A percentile compares a stretch with the other conserved stretches of the same genome.
Conservation (phyloP, 53 echinoderm and acorn worm genomes). For the Holothuria scabra region DNA sequence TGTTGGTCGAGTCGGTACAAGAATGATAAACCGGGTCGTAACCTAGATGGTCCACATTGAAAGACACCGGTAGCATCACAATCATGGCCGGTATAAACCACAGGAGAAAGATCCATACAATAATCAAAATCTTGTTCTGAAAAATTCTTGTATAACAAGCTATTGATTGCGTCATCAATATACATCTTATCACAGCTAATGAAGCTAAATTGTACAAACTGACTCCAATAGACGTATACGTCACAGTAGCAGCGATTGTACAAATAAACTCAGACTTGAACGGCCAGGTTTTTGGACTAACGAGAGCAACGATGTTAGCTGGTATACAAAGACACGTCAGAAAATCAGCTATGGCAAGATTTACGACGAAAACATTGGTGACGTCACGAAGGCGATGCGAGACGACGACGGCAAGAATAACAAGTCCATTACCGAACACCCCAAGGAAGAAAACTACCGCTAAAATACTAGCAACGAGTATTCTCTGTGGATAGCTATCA, state of each 20-base stretch:
- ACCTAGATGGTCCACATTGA: conserved; percentile 21
- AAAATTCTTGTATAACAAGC: conserved; percentile 33
- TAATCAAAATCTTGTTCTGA: conserved; percentile 16
- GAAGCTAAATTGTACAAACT: conserved; percentile 66
- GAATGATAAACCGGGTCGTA: conserved; percentile 39
- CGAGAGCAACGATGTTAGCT: conserved; percentile 51
- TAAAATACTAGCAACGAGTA: conserved; percentile 29
- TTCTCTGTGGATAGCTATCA: conserved; percentile 29
- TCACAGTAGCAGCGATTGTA: conserved; percentile 36
- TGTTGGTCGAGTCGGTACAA: not conserved
- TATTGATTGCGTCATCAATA: conserved; percentile 58
- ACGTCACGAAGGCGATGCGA: conserved; percentile 47
- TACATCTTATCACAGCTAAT: conserved; percentile 53
- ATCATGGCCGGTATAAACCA: conserved; percentile 28
- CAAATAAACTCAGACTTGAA: conserved; percentile 29
- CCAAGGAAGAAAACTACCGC: conserved; percentile 14
- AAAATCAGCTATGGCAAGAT: conserved; percentile 55
- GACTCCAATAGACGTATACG: conserved; percentile 49
- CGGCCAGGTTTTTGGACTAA: conserved; percentile 35
- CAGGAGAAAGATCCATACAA: conserved; percentile 26
- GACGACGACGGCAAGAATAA: conserved; percentile 27
- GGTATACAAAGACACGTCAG: conserved; percentile 46
- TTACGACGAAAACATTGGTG: conserved; percentile 37
- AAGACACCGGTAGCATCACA: conserved; percentile 23
- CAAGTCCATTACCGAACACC: conserved; percentile 30